Evolutionary conservation across 2,797 vertebrate genomes (phyloP), one percentile per base, ranked within the genome.

Genomic region (Pelochelys cantorii): DNA sequence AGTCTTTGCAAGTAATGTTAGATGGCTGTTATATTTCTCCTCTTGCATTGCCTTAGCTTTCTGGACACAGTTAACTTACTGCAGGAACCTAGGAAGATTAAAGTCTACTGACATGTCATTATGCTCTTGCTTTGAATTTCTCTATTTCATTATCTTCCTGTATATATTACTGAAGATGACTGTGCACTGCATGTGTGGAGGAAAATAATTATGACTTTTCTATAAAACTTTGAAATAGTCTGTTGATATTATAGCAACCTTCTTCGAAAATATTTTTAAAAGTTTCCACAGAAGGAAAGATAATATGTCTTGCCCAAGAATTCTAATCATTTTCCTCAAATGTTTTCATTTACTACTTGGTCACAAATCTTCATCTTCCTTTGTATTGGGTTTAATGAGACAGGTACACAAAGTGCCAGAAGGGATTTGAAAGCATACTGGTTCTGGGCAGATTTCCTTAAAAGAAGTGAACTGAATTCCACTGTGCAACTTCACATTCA

Each of bases 291-390:
- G 75, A 89, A 75, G 22, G 89, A 83, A 78, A 90, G 91, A 60
- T 68, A 93, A 94, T 81, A 83, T 2, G 11, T 62, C n/a, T 79
- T 83, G 12, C 53, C 14, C n/a, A 87, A 81, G 22, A 95, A 89
- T 2, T 6, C n/a, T 37, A 23, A 71, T 71, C 18, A 48, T 79
- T 90, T 84, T 87, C 7, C 6, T 10, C 17, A 60, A 54, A 92
- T 1, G 31, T 14, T 86, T 83, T 84, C 42, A 85, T 4, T 37
- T 18, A 81, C 11, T 29, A 59, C 11, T n/a, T 0, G 86, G 54
- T 37, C 34, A 82, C 79, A 88, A 27, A 42, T 48, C 53, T 68
- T 23, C 25, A 20, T 29, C 2, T 79, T 59, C 20, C 14, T 48
- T 25, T 65, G 27, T 52, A 34, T 74, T 90, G 74, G 83, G 15